Evolutionary conservation across 2,888 invertebrate genomes (phyloP).

Genomic region (Sepioteuthis lessoniana): DNA sequence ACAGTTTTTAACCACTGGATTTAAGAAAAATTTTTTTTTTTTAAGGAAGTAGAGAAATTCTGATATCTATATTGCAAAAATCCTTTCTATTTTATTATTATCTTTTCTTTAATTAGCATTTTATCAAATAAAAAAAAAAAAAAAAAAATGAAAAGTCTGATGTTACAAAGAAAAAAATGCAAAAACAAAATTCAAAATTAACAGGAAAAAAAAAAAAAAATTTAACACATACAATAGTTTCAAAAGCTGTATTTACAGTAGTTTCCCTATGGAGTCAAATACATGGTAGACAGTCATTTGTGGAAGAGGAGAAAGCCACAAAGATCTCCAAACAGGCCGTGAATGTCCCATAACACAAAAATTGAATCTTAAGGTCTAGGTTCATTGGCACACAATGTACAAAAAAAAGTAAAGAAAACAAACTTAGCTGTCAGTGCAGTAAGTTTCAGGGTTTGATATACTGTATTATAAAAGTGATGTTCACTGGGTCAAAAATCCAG

Average conservation of each 20-base stretch:
- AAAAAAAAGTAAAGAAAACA: not conserved
- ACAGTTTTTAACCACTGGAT: too few species aligned
- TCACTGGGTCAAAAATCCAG: not conserved
- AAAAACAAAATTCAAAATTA: not conserved
- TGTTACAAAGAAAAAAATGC: too few species aligned
- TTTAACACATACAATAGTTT: not conserved
- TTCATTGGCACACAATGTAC: conserved; percentile 33
- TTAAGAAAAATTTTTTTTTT: too few species aligned
- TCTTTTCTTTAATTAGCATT: too few species aligned
- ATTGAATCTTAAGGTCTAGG: not conserved
- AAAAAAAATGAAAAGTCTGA: too few species aligned
- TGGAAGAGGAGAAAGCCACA: not conserved
- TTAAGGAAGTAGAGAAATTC: too few species aligned
- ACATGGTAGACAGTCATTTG: not conserved
- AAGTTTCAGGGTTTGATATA: not conserved
- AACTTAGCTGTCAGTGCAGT: conserved; percentile 33
- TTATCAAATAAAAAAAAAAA: too few species aligned
- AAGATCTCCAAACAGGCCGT: not conserved
- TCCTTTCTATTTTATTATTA: too few species aligned
- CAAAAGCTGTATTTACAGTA: conserved; percentile 41
- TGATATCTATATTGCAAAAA: too few species aligned
- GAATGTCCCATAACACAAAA: conserved; percentile 38
- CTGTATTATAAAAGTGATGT: not conserved
- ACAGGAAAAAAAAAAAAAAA: not conserved
- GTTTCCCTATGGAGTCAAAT: conserved; percentile 37